Base-by-base conservation (phyloP, 2,113 vertebrate genomes). In the Cygnus atratus region DNA sequence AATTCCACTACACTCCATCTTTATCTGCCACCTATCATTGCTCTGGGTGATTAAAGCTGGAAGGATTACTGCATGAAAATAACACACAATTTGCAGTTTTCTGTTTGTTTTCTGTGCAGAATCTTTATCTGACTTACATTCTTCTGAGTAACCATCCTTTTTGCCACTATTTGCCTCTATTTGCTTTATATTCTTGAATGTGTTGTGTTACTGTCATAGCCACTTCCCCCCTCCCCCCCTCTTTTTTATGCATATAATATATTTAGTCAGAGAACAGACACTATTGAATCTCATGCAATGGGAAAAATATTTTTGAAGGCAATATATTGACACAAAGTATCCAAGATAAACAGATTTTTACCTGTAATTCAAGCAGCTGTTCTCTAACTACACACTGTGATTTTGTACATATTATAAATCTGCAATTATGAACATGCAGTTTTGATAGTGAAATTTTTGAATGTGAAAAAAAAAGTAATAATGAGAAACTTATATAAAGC, bases 21-120 rank as follows among this genome's bases (percentile, higher is more conserved):
- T 91, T 77, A 89, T 91, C 84, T 93, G 90, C 50, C 61, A 66
- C 65, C 37, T 87, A 13, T 58, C 70, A 77, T 58, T 89, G n/a
- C 65, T 74, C 50, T 54, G 41, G 50, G 41, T 63, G n/a, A 89
- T 91, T 71, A 89, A 37, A 84, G 39, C 55, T 78, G 70, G 84
- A 89, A 89, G 41, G 55, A 89, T 46, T 59, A 93, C 20, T 70
- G 26, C 26, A 89, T 81, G 84, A 81, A 9, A 89, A 20, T 84
- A 93, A 48, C 19, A 67, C 15, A 61, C 48, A 13, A 68, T 89
- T 95, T 87, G 74, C 9, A 66, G 33, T 71, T 58, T n/a, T 6
- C 66, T 61, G 59, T 84, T 87, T 77, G 59, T 77, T 87, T 89
- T 94, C 59, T 81, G 6, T 66, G 41, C 35, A 74, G 44, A 77